These are phyloP conservation scores for Microctenopoma stevenorrisi DNA, from an alignment of 2,797 vertebrate species.

Conservation along the genomic window DNA sequence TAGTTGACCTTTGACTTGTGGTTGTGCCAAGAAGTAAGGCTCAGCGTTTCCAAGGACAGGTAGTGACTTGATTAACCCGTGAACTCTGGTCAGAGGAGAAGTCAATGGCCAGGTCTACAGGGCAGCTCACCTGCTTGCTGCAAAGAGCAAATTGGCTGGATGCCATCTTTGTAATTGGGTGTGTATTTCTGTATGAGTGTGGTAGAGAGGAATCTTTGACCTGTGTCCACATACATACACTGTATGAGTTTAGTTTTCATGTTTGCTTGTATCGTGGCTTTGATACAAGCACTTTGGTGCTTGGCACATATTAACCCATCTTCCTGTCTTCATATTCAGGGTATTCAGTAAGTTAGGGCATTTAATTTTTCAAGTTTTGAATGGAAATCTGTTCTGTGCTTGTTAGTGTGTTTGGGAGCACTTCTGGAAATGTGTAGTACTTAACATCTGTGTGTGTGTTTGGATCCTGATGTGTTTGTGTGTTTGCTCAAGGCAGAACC, in stretches of 20 bases:
- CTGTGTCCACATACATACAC: slow-evolving; percentile 27
- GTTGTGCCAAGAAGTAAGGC: slow-evolving; percentile 67
- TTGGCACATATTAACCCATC: slow-evolving; percentile 18
- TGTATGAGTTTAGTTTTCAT: slow-evolving; percentile 11
- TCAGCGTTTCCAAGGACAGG: slow-evolving; percentile 78
- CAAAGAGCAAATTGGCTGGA: slow-evolving; percentile 66
- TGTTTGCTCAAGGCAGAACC: slow-evolving; percentile 75
- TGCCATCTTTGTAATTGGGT: slow-evolving; percentile 59
- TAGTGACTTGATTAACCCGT: slow-evolving; percentile 84
- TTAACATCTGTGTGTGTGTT: slow-evolving; percentile 49
- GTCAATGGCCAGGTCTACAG: slow-evolving; percentile 71
- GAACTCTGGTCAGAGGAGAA: slow-evolving; percentile 74
- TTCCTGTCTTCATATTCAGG: slow-evolving; percentile 17
- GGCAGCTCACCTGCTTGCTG: slow-evolving; percentile 66
- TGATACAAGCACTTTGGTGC: slow-evolving; percentile 3
- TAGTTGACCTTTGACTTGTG: slow-evolving; percentile 77
- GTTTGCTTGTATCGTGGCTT: slow-evolving; percentile 5
- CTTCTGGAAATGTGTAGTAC: slow-evolving; percentile 32
- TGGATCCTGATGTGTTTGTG: slow-evolving; percentile 59
- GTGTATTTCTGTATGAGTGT: slow-evolving; percentile 36
- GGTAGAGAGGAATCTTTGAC: slow-evolving; percentile 25
- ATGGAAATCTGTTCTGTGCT: slow-evolving; percentile 20
- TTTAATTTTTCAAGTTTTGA: slow-evolving; percentile 45
- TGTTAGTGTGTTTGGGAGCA: slow-evolving; percentile 8
- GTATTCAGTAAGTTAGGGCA: background rate